A percentile compares a stretch with the other conserved stretches of the same genome.
Evolutionary conservation across 2,888 invertebrate genomes (phyloP).

Genomic region (Macropis europaea): DNA sequence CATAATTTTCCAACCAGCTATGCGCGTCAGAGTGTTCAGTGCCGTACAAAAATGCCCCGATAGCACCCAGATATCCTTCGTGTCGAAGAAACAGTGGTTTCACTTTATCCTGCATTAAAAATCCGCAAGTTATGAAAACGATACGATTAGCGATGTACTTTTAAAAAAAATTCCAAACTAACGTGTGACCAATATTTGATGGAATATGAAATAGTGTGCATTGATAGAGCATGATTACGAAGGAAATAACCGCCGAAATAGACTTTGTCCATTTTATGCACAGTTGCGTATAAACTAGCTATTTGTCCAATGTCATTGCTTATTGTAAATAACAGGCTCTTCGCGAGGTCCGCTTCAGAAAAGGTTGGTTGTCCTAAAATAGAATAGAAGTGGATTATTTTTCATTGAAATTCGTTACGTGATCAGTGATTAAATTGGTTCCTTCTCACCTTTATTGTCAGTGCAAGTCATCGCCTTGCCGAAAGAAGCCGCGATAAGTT

Average conservation of each 20-base stretch:
- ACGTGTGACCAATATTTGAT: conserved; percentile 86
- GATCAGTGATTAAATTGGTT: neutral
- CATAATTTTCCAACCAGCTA: conserved; percentile 86
- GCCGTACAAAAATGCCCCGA: conserved; percentile 86
- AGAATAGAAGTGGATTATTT: conserved; percentile 5
- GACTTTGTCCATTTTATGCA: conserved; percentile 83
- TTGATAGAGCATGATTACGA: conserved; percentile 85
- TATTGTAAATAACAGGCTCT: conserved; percentile 84
- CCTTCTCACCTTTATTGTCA: conserved; percentile 27
- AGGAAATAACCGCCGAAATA: conserved; percentile 88
- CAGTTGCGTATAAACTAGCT: conserved; percentile 85
- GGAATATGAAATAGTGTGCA: conserved; percentile 85
- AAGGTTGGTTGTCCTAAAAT: conserved; percentile 72
- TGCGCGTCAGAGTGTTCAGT: conserved; percentile 83
- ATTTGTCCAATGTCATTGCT: conserved; percentile 88
- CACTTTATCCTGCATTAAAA: conserved; percentile 80
- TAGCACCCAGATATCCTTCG: conserved; percentile 86
- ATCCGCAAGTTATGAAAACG: conserved; percentile 11
- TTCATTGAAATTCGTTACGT: neutral
- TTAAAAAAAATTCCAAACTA: conserved; percentile 45
- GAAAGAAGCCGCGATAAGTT: conserved; percentile 86
- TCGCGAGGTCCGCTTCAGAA: conserved; percentile 83
- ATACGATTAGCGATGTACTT: too few species aligned
- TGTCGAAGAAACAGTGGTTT: conserved; percentile 86
- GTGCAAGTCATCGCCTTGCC: conserved; percentile 82